Percentiles rank a stretch among this genome's conserved stretches.
Evolutionary conservation across 2,797 vertebrate species (phyloP).

Genomic region (Micropoecilia bifurca): DNA sequence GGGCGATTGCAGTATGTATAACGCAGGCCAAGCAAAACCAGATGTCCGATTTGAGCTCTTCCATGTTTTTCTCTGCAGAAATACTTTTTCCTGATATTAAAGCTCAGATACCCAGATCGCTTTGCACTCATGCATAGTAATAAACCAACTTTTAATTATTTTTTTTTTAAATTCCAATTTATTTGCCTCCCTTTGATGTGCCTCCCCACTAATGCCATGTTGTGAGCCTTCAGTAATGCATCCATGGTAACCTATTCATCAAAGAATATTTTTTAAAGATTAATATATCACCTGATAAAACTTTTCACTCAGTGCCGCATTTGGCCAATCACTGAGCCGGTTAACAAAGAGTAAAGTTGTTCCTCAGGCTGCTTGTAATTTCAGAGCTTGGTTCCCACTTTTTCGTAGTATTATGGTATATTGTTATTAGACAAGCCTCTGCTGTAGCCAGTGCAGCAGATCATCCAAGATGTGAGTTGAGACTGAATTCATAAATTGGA

Average conservation of each 20-base stretch:
- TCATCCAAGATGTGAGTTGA: conserved; percentile 11
- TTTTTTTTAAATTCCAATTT: conserved; percentile 44
- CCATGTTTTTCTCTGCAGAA: conserved; percentile 19
- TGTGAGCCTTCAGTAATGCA: conserved; percentile 11
- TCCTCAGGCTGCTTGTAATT: conserved; percentile 44
- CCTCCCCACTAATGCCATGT: conserved; percentile 20
- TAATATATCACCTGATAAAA: conserved; percentile 69
- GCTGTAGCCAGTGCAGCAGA: conserved; percentile 28
- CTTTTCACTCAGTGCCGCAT: conserved; percentile 72
- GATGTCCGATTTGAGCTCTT: conserved; percentile 32
- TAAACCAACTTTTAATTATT: conserved; percentile 40
- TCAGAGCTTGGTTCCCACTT: conserved; percentile 56
- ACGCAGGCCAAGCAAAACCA: conserved; percentile 42
- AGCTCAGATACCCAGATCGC: conserved; percentile 24
- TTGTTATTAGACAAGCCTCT: conserved; percentile 47
- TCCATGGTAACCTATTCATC: conserved; percentile 55
- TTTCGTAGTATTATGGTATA: conserved; percentile 55
- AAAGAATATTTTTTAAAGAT: conserved; percentile 43
- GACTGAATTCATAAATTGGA: conserved; percentile 15
- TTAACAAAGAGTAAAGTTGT: conserved; percentile 61
- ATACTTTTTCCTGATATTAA: not conserved
- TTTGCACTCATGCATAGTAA: conserved; percentile 34
- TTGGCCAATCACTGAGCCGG: conserved; percentile 52
- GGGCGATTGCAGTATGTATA: conserved; percentile 35
- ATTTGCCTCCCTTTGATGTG: conserved; percentile 14